Percentiles rank a stretch among this genome's conserved stretches.
phyloP scores from a whole-genome alignment of 2,113 vertebrate species.

The Climacteris rufus region DNA sequence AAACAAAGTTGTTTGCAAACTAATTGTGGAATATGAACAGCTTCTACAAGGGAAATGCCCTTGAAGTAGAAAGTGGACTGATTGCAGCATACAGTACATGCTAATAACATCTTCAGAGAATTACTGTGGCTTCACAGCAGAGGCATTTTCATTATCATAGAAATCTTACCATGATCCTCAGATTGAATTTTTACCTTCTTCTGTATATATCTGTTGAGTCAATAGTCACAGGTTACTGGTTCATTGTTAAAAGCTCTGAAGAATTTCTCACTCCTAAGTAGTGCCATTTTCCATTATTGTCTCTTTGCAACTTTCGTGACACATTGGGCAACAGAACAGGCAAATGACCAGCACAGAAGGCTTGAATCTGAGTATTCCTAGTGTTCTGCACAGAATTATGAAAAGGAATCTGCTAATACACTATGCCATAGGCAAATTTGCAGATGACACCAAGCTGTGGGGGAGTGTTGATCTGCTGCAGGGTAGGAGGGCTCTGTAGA shows the following conservation, averaged over 20 bases:
- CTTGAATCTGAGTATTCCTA: background rate
- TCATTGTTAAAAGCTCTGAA: background rate
- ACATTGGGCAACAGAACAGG: background rate
- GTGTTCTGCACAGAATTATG: background rate
- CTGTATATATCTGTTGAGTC: background rate
- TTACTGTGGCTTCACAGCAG: background rate
- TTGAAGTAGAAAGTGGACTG: background rate
- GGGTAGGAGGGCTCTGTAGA: background rate
- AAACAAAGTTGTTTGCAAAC: background rate
- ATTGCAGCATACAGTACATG: background rate
- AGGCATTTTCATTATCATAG: background rate
- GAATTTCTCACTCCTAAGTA: background rate
- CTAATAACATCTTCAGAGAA: conserved; percentile 4
- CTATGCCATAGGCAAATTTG: background rate
- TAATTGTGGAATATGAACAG: background rate
- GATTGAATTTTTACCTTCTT: background rate
- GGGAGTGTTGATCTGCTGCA: background rate
- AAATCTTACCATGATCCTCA: background rate
- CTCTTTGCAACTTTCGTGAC: background rate
- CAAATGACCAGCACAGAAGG: background rate
- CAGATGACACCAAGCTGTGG: background rate
- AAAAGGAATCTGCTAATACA: background rate
- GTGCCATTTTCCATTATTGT: background rate
- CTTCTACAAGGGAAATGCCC: background rate
- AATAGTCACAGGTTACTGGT: background rate